Evolutionary conservation across 2,888 invertebrate species (phyloP).

Genomic region (Villa cingulata): DNA sequence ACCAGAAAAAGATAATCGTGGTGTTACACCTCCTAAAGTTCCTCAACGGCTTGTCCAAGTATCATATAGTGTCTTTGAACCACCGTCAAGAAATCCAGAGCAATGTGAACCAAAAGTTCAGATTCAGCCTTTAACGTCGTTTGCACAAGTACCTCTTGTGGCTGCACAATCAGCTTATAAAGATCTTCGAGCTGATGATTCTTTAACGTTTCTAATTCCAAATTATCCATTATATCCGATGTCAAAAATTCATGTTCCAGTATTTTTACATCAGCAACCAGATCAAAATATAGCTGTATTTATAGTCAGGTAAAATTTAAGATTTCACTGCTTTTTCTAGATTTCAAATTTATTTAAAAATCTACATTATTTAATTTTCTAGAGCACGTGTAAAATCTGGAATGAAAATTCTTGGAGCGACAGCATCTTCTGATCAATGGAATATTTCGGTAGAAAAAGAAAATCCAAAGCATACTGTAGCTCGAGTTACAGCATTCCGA

Average conservation of each 20-base stretch:
- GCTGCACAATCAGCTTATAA: constrained; percentile 70
- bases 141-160: constrained; percentile 54
- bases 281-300: constrained; percentile 61
- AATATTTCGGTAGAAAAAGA: constrained; percentile 70
- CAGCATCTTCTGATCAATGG: constrained; percentile 66
- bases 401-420: constrained; percentile 68
- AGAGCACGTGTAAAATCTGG: constrained; percentile 86
- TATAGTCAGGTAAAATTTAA: constrained; percentile 58
- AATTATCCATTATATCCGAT: constrained; percentile 80
- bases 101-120: constrained; percentile 62
- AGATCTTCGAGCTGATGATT: constrained; percentile 70
- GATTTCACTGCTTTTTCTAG: constrained; percentile 7
- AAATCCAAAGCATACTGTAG: constrained; percentile 72
- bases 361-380: constrained; percentile 11
- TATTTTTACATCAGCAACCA: constrained; percentile 63
- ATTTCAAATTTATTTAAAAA: constrained; percentile 20
- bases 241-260: constrained; percentile 79
- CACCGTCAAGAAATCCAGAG: constrained; percentile 51
- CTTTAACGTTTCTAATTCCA: constrained; percentile 72
- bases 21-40: constrained; percentile 41
- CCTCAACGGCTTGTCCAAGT: constrained; percentile 66
- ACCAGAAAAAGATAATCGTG: constrained; percentile 46
- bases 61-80: constrained; percentile 80
- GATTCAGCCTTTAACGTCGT: constrained; percentile 52
- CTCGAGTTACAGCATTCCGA: constrained; percentile 73